Evolutionary conservation across 2,888 invertebrate species (phyloP).

Genomic region (Crossocerus cetratus): DNA sequence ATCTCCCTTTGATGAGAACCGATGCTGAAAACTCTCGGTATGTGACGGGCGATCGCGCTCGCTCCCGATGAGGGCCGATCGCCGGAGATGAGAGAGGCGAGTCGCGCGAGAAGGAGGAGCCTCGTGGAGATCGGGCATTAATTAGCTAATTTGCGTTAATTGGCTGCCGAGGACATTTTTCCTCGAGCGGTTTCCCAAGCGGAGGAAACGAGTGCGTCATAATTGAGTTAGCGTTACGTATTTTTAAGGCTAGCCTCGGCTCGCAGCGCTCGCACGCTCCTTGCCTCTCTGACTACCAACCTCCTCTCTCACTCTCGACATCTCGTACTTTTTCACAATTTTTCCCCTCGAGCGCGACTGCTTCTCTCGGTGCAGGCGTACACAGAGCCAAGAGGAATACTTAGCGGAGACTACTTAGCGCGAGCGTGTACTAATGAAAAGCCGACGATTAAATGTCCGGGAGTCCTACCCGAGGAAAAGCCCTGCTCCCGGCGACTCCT

Average conservation of each 20-base stretch:
- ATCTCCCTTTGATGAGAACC: constrained; percentile 32
- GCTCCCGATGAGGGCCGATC: no score
- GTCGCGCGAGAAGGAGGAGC: neutral
- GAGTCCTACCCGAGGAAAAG: neutral
- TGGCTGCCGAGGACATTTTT: constrained; percentile 74
- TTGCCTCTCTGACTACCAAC: no score
- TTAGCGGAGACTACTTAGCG: constrained; percentile 1
- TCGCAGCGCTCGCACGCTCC: constrained; percentile 32
- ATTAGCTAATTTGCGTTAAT: constrained; percentile 76
- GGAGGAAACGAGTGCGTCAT: constrained; percentile 75
- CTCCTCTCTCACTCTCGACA: constrained; percentile 3
- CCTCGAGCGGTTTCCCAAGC: constrained; percentile 72
- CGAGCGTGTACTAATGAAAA: neutral
- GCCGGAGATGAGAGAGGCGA: neutral
- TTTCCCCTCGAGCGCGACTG: no score
- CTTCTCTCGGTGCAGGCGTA: neutral
- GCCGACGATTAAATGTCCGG: neutral
- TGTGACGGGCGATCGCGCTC: neutral
- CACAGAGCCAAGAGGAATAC: neutral
- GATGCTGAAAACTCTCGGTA: no score
- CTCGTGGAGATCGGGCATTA: constrained; percentile 66
- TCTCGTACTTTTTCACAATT: no score
- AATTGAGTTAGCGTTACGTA: constrained; percentile 74
- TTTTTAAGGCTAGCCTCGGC: constrained; percentile 58
- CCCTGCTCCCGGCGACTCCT: neutral